Conservation (phyloP, 2,888 invertebrate species). For the Lacanobia wlatinum region DNA sequence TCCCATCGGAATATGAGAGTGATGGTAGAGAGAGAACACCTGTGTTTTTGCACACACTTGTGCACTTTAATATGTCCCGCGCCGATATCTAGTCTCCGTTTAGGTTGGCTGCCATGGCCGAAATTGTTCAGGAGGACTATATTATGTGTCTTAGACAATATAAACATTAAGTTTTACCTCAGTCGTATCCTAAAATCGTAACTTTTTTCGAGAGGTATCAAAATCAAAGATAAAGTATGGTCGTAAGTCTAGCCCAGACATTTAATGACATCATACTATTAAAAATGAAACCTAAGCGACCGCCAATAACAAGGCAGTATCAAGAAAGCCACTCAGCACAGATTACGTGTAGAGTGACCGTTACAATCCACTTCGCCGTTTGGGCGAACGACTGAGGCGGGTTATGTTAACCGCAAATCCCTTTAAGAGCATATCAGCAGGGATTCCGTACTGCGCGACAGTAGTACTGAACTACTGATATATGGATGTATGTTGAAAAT, state of each 20-base stretch:
- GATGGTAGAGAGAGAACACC: no score
- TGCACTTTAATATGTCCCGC: no score
- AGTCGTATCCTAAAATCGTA: no score
- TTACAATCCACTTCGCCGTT: conserved; percentile 53
- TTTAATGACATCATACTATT: background rate
- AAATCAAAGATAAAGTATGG: no score
- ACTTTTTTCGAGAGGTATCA: no score
- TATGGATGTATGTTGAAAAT: conserved; percentile 5
- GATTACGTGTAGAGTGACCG: conserved; percentile 59
- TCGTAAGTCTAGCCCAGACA: background rate
- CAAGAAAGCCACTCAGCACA: conserved; percentile 59
- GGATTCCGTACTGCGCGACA: conserved; percentile 56
- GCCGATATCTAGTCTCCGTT: no score
- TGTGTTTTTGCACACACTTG: no score
- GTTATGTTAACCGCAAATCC: conserved; percentile 72
- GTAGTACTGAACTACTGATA: conserved; percentile 15
- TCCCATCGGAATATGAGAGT: no score
- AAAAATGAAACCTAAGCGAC: background rate
- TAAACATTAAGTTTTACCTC: no score
- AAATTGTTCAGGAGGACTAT: no score
- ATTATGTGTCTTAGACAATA: no score
- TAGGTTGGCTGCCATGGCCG: no score
- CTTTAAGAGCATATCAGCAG: conserved; percentile 76
- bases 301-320: conserved; percentile 35
- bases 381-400: conserved; percentile 37